Base-by-base conservation (phyloP, 1,140 invertebrate species). In the Fopius arisanus region DNA sequence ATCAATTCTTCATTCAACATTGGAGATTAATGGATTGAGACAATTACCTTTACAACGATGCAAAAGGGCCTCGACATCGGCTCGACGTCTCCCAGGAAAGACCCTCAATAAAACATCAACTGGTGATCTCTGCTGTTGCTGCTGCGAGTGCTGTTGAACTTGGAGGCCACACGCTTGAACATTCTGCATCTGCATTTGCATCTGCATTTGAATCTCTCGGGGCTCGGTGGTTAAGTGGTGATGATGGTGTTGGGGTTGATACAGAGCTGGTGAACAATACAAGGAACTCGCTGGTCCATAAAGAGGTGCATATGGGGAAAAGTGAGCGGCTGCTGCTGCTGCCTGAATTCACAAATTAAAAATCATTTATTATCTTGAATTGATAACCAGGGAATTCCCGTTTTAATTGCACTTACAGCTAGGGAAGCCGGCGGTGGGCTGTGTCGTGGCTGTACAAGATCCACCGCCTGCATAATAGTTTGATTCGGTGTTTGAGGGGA, bases 61-160 rank as follows among this genome's bases (percentile, higher is more conserved):
- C 2, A 97, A 89, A 59, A 96, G 90, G 5, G 93, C 90, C 83
- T 97, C 96, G 0, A 97, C 94, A 74, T 97, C 94, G 23, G 91
- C 91, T 28, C 95, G 90, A 78, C 95, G 92, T 78, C 94, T 92
- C 75, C 92, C 92, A 0, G 96, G 96, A 83, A 97, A 98, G 0
- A 97, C 95, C 75, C 92, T 87, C 65, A 93, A 86, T 7, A 96
- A 87, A 12, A 94, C 92, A 81, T 96, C 94, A 3, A 95, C 89
- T 0, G 94, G 92, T 0, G 92, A 92, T 51, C 92, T 86, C 76
- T 91, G 91, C 23, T 85, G 82, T 33, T 84, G 84, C 40, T 83
- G 85, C 23, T 82, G 83, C 28, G 81, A 79, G n/a, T 87, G 86
- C 6, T 88, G 87, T 54, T 87, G 83, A 19, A 86, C 71, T 63